Percentiles rank a stretch among this genome's conserved stretches.
Conservation (phyloP, 2,888 invertebrate genomes). For the Suillia variegata region DNA sequence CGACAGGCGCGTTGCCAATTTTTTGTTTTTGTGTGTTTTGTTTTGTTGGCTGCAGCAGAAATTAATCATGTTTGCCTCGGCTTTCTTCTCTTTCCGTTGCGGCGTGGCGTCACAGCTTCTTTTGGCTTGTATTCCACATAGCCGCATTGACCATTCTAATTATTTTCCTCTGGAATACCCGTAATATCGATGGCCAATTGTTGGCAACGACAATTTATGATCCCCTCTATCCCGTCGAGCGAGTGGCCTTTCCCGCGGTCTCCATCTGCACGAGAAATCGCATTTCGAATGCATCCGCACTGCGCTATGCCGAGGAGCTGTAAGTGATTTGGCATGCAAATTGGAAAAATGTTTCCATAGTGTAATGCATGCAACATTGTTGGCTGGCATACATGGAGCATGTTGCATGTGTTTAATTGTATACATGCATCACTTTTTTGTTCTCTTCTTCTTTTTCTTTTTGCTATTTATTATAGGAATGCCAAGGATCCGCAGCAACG, state of each 20-base stretch:
- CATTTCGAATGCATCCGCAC: conserved; percentile 58
- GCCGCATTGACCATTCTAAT: conserved; percentile 46
- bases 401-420: neutral
- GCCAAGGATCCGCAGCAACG: conserved; percentile 34
- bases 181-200: conserved; percentile 33
- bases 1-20: conserved; percentile 1
- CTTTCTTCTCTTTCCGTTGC: neutral
- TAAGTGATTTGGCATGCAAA: conserved; percentile 32
- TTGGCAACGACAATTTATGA: conserved; percentile 45
- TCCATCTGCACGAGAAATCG: conserved; percentile 68
- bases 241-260: conserved; percentile 67
- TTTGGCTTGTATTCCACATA: conserved; percentile 53
- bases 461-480: conserved; percentile 34
- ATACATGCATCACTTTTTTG: no score
- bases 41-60: conserved; percentile 11
- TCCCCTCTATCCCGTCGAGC: conserved; percentile 62
- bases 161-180: conserved; percentile 43
- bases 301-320: conserved; percentile 56
- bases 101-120: conserved; percentile 36
- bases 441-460: no score
- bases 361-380: conserved; percentile 40
- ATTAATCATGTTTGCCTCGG: conserved; percentile 22
- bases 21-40: neutral
- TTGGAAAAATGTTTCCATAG: neutral
- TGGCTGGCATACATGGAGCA: neutral